Evolutionary conservation across 2,113 vertebrate species (phyloP).

Genomic region (Lethenteron reissneri): DNA sequence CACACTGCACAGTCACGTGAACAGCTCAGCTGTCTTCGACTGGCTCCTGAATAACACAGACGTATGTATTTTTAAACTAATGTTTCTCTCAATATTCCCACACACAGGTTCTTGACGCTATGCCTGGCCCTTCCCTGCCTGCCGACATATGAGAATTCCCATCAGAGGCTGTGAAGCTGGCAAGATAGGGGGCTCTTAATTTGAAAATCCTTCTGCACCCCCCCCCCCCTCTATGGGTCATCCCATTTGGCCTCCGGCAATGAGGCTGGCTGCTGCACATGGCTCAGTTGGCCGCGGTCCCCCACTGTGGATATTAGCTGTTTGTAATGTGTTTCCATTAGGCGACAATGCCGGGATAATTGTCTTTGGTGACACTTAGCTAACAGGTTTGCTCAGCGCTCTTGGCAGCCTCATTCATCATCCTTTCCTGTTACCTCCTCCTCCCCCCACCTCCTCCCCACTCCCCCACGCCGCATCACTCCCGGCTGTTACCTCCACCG

Average conservation of each 20-base stretch:
- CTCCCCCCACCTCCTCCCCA: background rate
- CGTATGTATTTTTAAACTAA: too few relatives aligned
- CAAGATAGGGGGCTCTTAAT: too few relatives aligned
- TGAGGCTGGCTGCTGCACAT: constrained; percentile 48
- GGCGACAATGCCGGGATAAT: constrained; percentile 88
- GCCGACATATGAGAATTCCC: too few relatives aligned
- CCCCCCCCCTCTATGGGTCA: constrained; percentile 23
- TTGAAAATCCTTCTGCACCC: too few relatives aligned
- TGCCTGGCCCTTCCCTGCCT: too few relatives aligned
- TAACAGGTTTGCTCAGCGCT: constrained; percentile 85
- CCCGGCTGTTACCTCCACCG: background rate
- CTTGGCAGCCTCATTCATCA: constrained; percentile 87
- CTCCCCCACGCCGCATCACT: too few relatives aligned
- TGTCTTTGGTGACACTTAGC: constrained; percentile 96
- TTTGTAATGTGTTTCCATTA: constrained; percentile 90
- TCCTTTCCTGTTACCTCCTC: constrained; percentile 20
- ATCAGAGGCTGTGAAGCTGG: too few relatives aligned
- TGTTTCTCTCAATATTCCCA: too few relatives aligned
- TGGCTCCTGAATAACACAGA: too few relatives aligned
- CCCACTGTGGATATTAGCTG: constrained; percentile 79
- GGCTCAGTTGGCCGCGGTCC: constrained; percentile 55
- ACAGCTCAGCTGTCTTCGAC: too few relatives aligned
- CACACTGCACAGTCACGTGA: too few relatives aligned
- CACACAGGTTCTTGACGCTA: too few relatives aligned
- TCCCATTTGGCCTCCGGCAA: constrained; percentile 53